Conservation (phyloP, 1,140 invertebrate species). For the Scylla paramamosain region DNA sequence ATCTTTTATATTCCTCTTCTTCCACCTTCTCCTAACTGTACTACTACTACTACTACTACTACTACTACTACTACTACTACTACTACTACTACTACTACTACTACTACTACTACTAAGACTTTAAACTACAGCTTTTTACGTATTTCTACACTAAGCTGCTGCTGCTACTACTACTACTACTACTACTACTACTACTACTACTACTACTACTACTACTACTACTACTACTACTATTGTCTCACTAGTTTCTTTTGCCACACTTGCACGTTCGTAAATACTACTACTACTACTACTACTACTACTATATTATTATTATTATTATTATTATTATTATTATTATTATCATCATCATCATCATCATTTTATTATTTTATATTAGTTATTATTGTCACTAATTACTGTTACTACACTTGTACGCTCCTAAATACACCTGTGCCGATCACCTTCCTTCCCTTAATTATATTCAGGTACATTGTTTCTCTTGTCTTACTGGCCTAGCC, state of each 20-base stretch:
- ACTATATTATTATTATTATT: not conserved
- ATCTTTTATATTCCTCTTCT: too few relatives aligned
- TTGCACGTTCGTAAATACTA: too few relatives aligned
- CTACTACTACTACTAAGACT: not conserved
- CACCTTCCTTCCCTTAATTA: too few relatives aligned
- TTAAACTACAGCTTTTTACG: too few relatives aligned
- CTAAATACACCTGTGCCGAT: not conserved
- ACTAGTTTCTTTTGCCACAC: not conserved
- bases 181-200: conserved; percentile 22
- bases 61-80: too few relatives aligned
- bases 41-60: not conserved
- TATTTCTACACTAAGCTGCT: too few relatives aligned
- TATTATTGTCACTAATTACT: too few relatives aligned
- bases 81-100: too few relatives aligned
- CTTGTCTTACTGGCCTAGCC: too few relatives aligned
- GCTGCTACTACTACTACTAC: not conserved
- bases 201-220: not conserved
- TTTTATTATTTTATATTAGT: not conserved
- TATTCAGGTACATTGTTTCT: too few relatives aligned
- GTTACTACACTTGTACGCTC: not conserved
- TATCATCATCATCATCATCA: not conserved
- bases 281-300: not conserved
- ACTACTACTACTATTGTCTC: not conserved
- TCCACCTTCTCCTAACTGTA: too few relatives aligned
- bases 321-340: not conserved